Percentiles rank a stretch among this genome's conserved stretches.
phyloP scores from a whole-genome alignment of 2,797 vertebrate genomes.

The Alectoris magna region DNA sequence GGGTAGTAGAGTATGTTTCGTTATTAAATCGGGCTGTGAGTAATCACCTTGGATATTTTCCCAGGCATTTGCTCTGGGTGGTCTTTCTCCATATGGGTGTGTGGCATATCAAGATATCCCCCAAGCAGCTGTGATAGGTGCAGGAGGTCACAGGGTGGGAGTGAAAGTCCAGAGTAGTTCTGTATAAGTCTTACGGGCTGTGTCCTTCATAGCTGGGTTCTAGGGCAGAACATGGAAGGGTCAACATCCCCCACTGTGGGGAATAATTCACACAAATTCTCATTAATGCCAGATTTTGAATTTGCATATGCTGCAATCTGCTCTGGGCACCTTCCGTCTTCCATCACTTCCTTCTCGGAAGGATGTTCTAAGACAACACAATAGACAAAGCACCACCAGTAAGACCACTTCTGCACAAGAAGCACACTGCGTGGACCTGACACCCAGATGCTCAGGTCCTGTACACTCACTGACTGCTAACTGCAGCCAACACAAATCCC shows the following conservation, averaged over 20 bases:
- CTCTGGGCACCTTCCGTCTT: background rate
- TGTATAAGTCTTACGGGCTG: background rate
- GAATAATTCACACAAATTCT: background rate
- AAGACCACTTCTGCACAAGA: background rate
- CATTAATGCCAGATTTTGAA: background rate
- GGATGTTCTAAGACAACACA: background rate
- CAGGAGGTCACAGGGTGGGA: background rate
- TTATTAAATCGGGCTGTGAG: background rate
- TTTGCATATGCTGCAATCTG: background rate
- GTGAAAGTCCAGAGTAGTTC: background rate
- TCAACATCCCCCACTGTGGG: background rate
- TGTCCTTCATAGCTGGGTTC: background rate
- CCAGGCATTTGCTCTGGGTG: conserved; percentile 2
- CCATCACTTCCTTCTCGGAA: background rate
- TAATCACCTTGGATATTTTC: conserved; percentile 1
- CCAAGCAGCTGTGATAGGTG: background rate
- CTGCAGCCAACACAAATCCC: background rate
- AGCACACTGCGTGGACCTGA: background rate
- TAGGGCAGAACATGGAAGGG: background rate
- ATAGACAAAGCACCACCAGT: background rate
- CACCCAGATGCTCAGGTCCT: background rate
- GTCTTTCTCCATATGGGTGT: background rate
- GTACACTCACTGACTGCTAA: background rate
- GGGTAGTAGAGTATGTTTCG: background rate
- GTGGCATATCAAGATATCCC: background rate